Percentiles rank a stretch among this genome's conserved stretches.
Evolutionary conservation across 2,888 invertebrate species (phyloP).

Genomic region (Latrodectus hesperus): DNA sequence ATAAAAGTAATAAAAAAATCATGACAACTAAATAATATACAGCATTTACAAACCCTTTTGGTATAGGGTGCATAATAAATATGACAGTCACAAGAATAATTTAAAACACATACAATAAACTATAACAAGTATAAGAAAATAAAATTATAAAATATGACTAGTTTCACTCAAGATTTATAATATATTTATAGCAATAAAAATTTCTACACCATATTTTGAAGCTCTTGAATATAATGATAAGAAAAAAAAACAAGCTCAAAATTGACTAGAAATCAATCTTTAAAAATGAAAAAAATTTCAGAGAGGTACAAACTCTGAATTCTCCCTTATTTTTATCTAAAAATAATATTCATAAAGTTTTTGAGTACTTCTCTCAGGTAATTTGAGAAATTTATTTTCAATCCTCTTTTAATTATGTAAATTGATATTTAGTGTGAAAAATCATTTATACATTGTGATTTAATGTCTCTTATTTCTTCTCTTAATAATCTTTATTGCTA

Average conservation of each 20-base stretch:
- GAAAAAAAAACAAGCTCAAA: slow-evolving; percentile 24
- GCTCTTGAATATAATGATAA: slow-evolving; percentile 43
- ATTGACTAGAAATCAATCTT: slow-evolving; percentile 30
- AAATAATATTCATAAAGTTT: too few species aligned
- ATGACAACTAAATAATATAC: slow-evolving; percentile 42
- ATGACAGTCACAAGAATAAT: slow-evolving; percentile 63
- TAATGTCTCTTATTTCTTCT: too few species aligned
- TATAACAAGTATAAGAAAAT: slow-evolving; percentile 40
- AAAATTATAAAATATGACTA: slow-evolving; percentile 51
- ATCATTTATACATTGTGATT: too few species aligned
- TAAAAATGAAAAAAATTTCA: background rate
- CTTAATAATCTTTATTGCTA: too few species aligned
- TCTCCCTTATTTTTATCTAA: background rate
- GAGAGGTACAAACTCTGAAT: background rate
- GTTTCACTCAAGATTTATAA: slow-evolving; percentile 36
- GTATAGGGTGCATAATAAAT: slow-evolving; percentile 51
- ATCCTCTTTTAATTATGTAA: too few species aligned
- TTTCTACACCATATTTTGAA: slow-evolving; percentile 49
- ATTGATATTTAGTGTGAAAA: too few species aligned
- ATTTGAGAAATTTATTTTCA: too few species aligned
- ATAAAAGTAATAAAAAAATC: slow-evolving; percentile 33
- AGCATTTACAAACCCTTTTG: slow-evolving; percentile 53
- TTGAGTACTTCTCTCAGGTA: too few species aligned
- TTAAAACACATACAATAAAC: slow-evolving; percentile 63
- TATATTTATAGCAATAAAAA: slow-evolving; percentile 24